Conservation (phyloP, 1,140 invertebrate genomes). For the Chironomus tepperi region DNA sequence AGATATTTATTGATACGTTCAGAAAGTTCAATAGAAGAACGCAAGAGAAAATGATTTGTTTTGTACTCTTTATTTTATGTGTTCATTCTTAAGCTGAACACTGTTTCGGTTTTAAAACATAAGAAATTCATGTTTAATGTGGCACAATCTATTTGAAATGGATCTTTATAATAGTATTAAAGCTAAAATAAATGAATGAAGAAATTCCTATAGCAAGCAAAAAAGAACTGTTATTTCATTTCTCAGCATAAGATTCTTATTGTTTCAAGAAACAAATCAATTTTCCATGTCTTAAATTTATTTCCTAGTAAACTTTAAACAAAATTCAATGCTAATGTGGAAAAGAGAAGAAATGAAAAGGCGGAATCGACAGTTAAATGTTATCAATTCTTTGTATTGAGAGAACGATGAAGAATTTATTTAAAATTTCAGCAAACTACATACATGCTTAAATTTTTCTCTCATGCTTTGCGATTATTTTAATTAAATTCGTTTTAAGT, state of each 20-base stretch:
- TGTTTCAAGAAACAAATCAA: slow-evolving; percentile 13
- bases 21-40: background rate
- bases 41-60: background rate
- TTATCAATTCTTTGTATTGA: background rate
- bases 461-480: background rate
- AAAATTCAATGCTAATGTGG: background rate
- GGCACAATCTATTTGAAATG: slow-evolving; percentile 12
- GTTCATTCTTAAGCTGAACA: background rate
- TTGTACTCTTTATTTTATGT: background rate
- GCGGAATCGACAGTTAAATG: background rate
- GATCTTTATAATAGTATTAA: background rate
- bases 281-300: background rate
- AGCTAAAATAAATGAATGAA: slow-evolving; percentile 6
- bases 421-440: background rate
- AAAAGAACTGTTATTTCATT: slow-evolving; percentile 14
- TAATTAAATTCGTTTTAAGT: too few species aligned
- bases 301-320: background rate
- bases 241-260: background rate
- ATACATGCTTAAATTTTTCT: background rate
- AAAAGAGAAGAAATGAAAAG: background rate
- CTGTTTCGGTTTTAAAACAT: background rate
- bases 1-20: slow-evolving; percentile 3
- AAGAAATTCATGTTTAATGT: slow-evolving; percentile 14
- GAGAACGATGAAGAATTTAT: background rate
- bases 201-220: slow-evolving; percentile 12